phyloP scores from a whole-genome alignment of 2,113 vertebrate genomes.

The Boulengerochromis microlepis region DNA sequence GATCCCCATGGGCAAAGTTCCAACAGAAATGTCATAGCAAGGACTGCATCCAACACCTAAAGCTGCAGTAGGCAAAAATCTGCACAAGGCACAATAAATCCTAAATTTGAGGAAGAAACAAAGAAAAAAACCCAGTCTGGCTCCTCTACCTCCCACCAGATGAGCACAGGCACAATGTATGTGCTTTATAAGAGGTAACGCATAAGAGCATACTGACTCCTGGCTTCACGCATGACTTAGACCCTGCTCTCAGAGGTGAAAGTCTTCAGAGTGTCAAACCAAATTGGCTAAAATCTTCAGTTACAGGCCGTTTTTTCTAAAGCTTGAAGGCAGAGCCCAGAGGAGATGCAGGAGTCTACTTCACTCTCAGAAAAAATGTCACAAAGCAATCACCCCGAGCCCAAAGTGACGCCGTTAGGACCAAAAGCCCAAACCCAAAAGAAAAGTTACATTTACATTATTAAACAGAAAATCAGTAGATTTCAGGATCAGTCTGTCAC shows the following conservation, averaged over 20 bases:
- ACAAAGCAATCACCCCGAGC: neutral
- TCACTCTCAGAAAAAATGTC: neutral
- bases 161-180: neutral
- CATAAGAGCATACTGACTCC: neutral
- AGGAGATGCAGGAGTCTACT: neutral
- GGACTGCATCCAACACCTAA: neutral
- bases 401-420: neutral
- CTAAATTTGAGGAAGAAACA: neutral
- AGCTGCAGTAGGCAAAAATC: neutral
- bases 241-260: neutral
- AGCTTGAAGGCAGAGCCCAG: neutral
- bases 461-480: neutral
- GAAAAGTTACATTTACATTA: neutral
- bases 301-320: neutral
- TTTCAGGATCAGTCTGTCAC: neutral
- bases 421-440: neutral
- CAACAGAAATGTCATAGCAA: neutral
- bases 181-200: neutral
- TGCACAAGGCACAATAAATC: neutral
- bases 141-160: neutral
- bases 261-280: neutral
- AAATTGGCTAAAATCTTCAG: neutral
- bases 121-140: neutral
- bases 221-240: neutral
- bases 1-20: neutral